phyloP scores from a whole-genome alignment of 2,113 vertebrate genomes.

The Speoplatyrhinus poulsoni region DNA sequence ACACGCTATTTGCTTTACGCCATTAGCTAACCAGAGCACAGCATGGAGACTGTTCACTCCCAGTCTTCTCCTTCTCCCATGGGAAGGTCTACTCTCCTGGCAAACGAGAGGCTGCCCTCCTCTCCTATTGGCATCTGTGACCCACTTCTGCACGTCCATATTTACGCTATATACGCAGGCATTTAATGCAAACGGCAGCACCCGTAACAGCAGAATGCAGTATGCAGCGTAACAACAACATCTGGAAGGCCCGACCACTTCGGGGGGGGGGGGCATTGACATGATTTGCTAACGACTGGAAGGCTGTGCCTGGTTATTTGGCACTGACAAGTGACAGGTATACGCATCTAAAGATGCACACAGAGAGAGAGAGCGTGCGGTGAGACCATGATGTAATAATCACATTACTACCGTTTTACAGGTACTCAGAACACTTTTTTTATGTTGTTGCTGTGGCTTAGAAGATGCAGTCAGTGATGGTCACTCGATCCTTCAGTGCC shows the following conservation, averaged over 20 bases:
- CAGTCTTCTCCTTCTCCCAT: constrained; percentile 41
- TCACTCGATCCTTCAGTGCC: no score
- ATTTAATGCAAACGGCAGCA: background rate
- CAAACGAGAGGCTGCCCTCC: constrained; percentile 29
- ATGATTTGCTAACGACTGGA: constrained; percentile 62
- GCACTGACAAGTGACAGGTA: constrained; percentile 28
- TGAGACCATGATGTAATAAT: constrained; percentile 52
- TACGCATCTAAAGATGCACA: constrained; percentile 14
- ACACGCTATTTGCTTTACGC: constrained; percentile 25
- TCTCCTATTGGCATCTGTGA: constrained; percentile 75
- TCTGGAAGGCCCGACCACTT: constrained; percentile 70
- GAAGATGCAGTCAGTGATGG: no score
- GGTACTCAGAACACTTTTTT: no score
- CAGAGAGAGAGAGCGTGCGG: constrained; percentile 14
- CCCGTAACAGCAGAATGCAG: constrained; percentile 26
- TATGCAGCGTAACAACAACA: constrained; percentile 74
- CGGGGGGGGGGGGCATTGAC: constrained; percentile 61
- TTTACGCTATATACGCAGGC: constrained; percentile 2
- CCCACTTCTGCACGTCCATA: constrained; percentile 71
- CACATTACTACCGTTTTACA: constrained; percentile 55
- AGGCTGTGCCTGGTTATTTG: constrained; percentile 29
- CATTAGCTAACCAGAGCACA: background rate
- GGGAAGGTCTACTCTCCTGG: constrained; percentile 41
- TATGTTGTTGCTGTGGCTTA: no score
- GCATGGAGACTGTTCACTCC: constrained; percentile 28